A percentile compares a stretch with the other conserved stretches of the same genome.
These are phyloP conservation scores for Eristalis pertinax DNA, from an alignment of 2,888 invertebrate species.

Conservation along the genomic window DNA sequence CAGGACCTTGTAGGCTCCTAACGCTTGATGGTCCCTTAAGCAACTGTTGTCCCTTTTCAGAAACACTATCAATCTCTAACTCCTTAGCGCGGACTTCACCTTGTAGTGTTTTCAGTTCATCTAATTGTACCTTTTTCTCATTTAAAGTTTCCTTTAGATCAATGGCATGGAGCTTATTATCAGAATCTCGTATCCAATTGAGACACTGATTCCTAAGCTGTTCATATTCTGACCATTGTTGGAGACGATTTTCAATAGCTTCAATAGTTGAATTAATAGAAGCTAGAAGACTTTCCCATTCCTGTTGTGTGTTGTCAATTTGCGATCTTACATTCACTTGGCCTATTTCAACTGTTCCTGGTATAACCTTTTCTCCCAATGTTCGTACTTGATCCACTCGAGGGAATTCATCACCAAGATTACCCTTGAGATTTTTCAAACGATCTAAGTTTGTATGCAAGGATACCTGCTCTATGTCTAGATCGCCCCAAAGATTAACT, in stretches of 20 bases:
- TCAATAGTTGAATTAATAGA: conserved; percentile 90
- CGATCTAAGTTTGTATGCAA: conserved; percentile 93
- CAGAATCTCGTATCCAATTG: conserved; percentile 93
- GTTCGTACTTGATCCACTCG: conserved; percentile 90
- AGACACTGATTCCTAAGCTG: conserved; percentile 91
- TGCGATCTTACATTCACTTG: conserved; percentile 93
- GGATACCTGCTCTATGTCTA: conserved; percentile 91
- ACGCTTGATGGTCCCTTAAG: conserved; percentile 88
- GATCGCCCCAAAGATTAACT: conserved; percentile 91
- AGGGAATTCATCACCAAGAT: conserved; percentile 92
- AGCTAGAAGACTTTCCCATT: conserved; percentile 92
- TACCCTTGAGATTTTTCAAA: conserved; percentile 89
- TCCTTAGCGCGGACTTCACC: conserved; percentile 95
- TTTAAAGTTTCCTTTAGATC: conserved; percentile 91
- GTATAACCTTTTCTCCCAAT: conserved; percentile 94
- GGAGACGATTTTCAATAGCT: conserved; percentile 90
- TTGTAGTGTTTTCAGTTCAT: conserved; percentile 89
- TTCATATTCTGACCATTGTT: conserved; percentile 96
- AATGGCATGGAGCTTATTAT: conserved; percentile 92
- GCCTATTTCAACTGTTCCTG: conserved; percentile 91
- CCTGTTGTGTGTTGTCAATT: conserved; percentile 93
- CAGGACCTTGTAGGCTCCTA: conserved; percentile 92
- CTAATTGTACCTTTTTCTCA: conserved; percentile 93
- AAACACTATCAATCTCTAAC: conserved; percentile 95
- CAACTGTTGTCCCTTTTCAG: conserved; percentile 93